These are phyloP conservation scores for Drosophila dunni DNA, from an alignment of 1,140 invertebrate species.

Conservation along the genomic window DNA sequence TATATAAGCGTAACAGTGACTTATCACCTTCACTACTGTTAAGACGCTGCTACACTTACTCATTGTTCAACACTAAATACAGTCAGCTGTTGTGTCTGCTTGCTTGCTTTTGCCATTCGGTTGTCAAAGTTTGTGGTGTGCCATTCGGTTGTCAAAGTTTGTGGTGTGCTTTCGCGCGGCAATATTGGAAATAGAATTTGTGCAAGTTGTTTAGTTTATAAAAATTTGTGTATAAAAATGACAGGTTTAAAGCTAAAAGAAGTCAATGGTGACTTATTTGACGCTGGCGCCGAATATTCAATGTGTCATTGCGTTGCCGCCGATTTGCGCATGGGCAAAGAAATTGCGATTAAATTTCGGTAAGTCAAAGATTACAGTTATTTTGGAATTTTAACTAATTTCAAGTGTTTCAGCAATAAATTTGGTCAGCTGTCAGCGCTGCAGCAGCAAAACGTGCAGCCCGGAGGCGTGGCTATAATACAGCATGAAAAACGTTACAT, in stretches of 20 bases:
- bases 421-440: constrained; percentile 83
- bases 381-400: not conserved
- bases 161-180: constrained; percentile 19
- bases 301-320: constrained; percentile 88
- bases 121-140: constrained; percentile 1
- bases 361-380: constrained; percentile 1
- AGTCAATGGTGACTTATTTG: constrained; percentile 86
- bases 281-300: constrained; percentile 81
- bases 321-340: constrained; percentile 87
- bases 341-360: constrained; percentile 86
- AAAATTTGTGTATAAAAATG: constrained; percentile 37
- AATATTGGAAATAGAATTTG: constrained; percentile 33
- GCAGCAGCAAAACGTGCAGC: constrained; percentile 72
- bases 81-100: constrained; percentile 9
- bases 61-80: constrained; percentile 23
- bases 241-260: constrained; percentile 68
- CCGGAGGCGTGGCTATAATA: constrained; percentile 86
- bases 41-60: constrained; percentile 24
- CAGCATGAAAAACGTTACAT: constrained; percentile 85
- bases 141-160: constrained; percentile 31
- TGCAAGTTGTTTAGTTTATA: constrained; percentile 13
- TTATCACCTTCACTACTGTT: not conserved
- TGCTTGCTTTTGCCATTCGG: constrained; percentile 24
- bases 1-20: constrained; percentile 6
- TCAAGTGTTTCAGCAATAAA: constrained; percentile 48